These are phyloP conservation scores for Cylloceria caligata DNA, from an alignment of 2,888 invertebrate species.

Conservation along the genomic window DNA sequence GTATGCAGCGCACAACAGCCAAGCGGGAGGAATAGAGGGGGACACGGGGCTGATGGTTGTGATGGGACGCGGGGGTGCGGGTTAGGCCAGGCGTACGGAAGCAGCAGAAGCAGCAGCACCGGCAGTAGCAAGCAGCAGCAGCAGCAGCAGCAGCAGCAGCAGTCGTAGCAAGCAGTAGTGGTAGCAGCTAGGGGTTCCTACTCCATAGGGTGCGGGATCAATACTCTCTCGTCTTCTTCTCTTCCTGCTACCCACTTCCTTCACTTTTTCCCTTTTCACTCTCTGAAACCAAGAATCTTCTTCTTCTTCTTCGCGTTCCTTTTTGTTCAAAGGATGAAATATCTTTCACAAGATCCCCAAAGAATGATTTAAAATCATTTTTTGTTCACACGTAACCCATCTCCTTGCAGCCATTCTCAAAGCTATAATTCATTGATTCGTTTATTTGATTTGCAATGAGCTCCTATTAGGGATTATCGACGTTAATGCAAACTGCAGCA, in stretches of 20 bases:
- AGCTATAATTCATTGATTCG: background rate
- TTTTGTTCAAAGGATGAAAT: conserved; percentile 16
- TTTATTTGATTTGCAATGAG: background rate
- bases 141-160: conserved; percentile 34
- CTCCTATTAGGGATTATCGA: background rate
- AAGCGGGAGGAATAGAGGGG: conserved; percentile 84
- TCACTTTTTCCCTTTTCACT: conserved; percentile 56
- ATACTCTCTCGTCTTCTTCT: conserved; percentile 83
- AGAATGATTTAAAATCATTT: background rate
- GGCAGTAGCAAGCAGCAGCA: conserved; percentile 13
- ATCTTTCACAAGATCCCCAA: background rate
- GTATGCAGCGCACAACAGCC: conserved; percentile 88
- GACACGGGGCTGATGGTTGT: conserved; percentile 81
- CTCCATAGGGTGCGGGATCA: conserved; percentile 82
- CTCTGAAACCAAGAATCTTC: conserved; percentile 37
- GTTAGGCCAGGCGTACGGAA: conserved; percentile 79
- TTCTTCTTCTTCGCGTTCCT: conserved; percentile 34
- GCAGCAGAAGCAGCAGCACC: conserved; percentile 27
- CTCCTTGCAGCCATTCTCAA: too few relatives aligned
- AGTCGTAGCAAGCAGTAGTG: conserved; percentile 42
- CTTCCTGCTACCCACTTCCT: conserved; percentile 70
- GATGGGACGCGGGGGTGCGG: conserved; percentile 71
- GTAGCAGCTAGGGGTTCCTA: conserved; percentile 77
- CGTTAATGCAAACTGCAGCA: background rate
- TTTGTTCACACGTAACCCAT: too few relatives aligned